A percentile compares a stretch with the other conserved stretches of the same genome.
phyloP scores from a whole-genome alignment of 2,113 vertebrate species.

The Dasyurus viverrinus region DNA sequence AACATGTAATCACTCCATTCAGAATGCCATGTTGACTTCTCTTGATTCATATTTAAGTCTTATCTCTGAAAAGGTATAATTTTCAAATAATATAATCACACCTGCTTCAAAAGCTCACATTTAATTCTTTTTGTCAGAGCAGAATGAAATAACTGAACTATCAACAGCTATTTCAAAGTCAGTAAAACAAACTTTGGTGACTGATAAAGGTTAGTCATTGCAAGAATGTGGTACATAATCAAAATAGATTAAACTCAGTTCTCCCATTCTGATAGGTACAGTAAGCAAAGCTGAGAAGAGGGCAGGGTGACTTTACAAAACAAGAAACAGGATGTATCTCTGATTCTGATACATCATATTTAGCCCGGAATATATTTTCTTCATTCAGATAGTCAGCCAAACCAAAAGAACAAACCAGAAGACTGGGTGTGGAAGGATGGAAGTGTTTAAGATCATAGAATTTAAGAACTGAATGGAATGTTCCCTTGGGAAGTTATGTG shows the following conservation, averaged over 20 bases:
- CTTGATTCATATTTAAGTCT: slow-evolving; percentile 87
- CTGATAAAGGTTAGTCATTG: slow-evolving; percentile 76
- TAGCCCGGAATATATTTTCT: slow-evolving; percentile 8
- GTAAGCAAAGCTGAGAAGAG: slow-evolving; percentile 18
- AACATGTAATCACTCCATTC: slow-evolving; percentile 84
- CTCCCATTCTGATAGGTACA: slow-evolving; percentile 75
- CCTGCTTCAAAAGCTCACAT: slow-evolving; percentile 86
- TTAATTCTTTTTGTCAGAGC: slow-evolving; percentile 79
- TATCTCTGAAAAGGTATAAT: slow-evolving; percentile 87
- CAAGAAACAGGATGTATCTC: slow-evolving; percentile 79
- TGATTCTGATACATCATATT: slow-evolving; percentile 54
- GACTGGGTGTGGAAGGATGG: not conserved
- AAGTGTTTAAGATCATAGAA: not conserved
- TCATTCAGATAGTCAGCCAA: slow-evolving; percentile 1
- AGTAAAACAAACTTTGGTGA: slow-evolving; percentile 76
- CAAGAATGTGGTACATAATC: slow-evolving; percentile 73
- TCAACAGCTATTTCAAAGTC: slow-evolving; percentile 82
- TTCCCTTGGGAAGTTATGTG: not conserved
- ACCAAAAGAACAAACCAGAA: not conserved
- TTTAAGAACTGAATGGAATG: not conserved
- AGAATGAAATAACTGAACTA: slow-evolving; percentile 78
- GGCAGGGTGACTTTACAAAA: slow-evolving; percentile 45
- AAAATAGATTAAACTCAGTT: slow-evolving; percentile 71
- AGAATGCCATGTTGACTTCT: slow-evolving; percentile 87
- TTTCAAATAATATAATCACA: slow-evolving; percentile 89